Conservation (phyloP, 1,140 invertebrate genomes). For the Drosophila nannoptera region DNA sequence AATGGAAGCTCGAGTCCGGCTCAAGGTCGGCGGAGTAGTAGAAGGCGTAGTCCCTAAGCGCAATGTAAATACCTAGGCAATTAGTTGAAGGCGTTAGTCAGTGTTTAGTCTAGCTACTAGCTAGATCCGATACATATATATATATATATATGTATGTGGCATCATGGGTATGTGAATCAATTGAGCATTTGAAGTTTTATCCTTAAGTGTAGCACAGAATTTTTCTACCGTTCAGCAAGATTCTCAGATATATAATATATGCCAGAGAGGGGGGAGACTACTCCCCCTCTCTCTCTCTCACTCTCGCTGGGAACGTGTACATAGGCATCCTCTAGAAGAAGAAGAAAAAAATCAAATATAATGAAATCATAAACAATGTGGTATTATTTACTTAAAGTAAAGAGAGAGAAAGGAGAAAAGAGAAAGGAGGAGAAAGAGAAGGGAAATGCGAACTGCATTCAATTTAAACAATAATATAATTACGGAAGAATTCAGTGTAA, state of each 20-base stretch:
- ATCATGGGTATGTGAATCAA: slow-evolving; percentile 30
- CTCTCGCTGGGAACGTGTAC: neutral
- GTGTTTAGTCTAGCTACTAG: slow-evolving; percentile 61
- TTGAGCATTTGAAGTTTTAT: slow-evolving; percentile 25
- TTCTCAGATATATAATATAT: slow-evolving; percentile 18
- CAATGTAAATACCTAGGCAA: slow-evolving; percentile 52
- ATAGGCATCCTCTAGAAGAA: neutral
- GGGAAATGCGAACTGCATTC: slow-evolving; percentile 50
- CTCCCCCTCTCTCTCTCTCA: too few species aligned
- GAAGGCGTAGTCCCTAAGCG: slow-evolving; percentile 30
- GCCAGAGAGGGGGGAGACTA: too few species aligned
- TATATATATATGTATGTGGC: slow-evolving; percentile 30
- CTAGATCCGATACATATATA: slow-evolving; percentile 56
- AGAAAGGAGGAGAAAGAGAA: slow-evolving; percentile 21
- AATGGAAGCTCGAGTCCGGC: slow-evolving; percentile 25
- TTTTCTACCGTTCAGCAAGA: slow-evolving; percentile 56
- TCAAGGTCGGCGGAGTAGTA: slow-evolving; percentile 18
- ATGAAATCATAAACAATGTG: slow-evolving; percentile 43
- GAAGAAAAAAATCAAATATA: neutral
- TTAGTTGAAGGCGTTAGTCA: slow-evolving; percentile 48
- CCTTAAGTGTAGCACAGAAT: slow-evolving; percentile 65
- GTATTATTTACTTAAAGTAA: slow-evolving; percentile 71
- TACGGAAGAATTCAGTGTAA: slow-evolving; percentile 7
- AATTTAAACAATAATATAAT: slow-evolving; percentile 28
- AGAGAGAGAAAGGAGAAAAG: slow-evolving; percentile 18